These are phyloP conservation scores for Timema podura DNA, from an alignment of 2,888 invertebrate species.

Conservation along the genomic window DNA sequence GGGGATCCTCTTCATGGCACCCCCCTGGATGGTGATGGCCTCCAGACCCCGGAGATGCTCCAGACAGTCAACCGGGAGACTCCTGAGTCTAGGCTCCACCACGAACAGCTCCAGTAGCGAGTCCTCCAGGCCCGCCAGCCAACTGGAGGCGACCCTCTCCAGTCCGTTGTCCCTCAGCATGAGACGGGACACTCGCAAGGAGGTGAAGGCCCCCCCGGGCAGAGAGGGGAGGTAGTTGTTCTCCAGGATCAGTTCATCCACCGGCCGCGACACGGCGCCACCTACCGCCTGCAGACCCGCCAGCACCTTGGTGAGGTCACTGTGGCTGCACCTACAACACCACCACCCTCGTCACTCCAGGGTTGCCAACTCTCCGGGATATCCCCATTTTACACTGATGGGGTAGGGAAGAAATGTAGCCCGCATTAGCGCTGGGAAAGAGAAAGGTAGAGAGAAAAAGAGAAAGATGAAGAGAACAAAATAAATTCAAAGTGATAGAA, in stretches of 20 bases:
- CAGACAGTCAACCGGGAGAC: slow-evolving; percentile 73
- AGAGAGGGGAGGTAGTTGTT: slow-evolving; percentile 80
- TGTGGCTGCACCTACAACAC: slow-evolving; percentile 78
- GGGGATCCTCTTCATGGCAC: slow-evolving; percentile 70
- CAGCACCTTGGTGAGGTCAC: slow-evolving; percentile 72
- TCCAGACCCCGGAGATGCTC: slow-evolving; percentile 69
- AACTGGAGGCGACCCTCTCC: slow-evolving; percentile 74
- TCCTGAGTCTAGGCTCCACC: slow-evolving; percentile 76
- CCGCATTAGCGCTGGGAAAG: no score
- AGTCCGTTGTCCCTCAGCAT: slow-evolving; percentile 81
- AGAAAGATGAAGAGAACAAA: no score
- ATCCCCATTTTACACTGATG: no score
- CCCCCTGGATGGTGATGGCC: slow-evolving; percentile 78
- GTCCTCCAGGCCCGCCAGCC: slow-evolving; percentile 73
- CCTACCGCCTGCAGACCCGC: slow-evolving; percentile 69
- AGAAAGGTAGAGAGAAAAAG: no score
- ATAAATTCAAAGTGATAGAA: no score
- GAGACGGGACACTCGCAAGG: slow-evolving; percentile 68
- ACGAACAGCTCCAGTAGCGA: slow-evolving; percentile 77
- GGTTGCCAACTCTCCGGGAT: not conserved
- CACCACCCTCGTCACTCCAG: not conserved
- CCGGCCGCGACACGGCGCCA: slow-evolving; percentile 61
- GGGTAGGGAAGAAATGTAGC: no score
- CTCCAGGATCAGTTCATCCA: slow-evolving; percentile 83
- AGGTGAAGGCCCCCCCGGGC: slow-evolving; percentile 64